Evolutionary conservation across 2,113 vertebrate genomes (phyloP).

Genomic region (Marcusenius ussheri): DNA sequence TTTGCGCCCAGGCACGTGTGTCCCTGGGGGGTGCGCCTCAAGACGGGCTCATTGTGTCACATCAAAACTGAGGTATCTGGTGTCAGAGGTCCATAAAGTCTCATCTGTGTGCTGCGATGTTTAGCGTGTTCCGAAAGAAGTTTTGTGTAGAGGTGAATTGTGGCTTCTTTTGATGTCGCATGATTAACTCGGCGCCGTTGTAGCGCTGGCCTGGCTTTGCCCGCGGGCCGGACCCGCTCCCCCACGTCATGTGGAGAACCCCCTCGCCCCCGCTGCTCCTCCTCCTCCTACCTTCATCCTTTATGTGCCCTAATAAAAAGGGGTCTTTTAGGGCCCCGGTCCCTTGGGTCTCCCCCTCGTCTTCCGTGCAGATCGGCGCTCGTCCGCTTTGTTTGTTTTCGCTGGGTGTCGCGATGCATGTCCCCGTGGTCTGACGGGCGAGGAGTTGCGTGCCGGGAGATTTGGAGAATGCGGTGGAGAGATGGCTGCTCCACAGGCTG

Average conservation of each 20-base stretch:
- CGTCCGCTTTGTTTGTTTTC: background rate
- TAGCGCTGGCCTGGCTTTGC: background rate
- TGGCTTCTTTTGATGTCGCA: background rate
- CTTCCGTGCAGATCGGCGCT: background rate
- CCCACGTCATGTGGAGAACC: background rate
- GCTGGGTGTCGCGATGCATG: background rate
- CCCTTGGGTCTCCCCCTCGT: background rate
- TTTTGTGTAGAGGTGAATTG: background rate
- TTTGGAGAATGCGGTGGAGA: background rate
- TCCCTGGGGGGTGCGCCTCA: background rate
- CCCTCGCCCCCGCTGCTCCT: background rate
- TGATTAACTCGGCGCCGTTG: background rate
- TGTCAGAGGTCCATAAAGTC: background rate
- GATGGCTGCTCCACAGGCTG: background rate
- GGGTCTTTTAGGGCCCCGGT: background rate
- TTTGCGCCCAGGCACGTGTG: background rate
- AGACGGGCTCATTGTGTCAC: background rate
- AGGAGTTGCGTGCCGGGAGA: background rate
- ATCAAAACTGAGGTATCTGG: background rate
- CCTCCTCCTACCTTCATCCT: background rate
- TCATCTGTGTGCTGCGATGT: background rate
- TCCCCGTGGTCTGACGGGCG: background rate
- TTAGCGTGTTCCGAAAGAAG: background rate
- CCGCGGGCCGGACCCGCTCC: background rate
- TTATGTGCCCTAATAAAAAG: conserved; percentile 18